Evolutionary conservation across 2,113 vertebrate species (phyloP).

Genomic region (Cettia cetti): DNA sequence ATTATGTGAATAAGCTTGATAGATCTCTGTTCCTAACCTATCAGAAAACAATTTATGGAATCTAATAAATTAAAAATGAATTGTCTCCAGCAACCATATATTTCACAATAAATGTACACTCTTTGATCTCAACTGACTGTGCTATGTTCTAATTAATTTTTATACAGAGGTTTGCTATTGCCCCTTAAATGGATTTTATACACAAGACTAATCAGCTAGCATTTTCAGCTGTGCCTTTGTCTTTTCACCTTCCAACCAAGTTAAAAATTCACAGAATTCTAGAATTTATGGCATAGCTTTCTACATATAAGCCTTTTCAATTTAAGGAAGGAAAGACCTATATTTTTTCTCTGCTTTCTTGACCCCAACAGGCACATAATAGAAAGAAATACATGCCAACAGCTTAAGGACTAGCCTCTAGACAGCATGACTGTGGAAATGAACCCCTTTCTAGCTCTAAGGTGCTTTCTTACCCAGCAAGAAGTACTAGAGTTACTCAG

Average conservation of each 20-base stretch:
- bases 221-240: slow-evolving; percentile 41
- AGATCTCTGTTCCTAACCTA: slow-evolving; percentile 43
- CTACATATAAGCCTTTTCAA: neutral
- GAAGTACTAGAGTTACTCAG: neutral
- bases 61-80: slow-evolving; percentile 65
- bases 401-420: neutral
- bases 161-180: slow-evolving; percentile 46
- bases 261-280: slow-evolving; percentile 61
- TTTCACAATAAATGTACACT: slow-evolving; percentile 41
- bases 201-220: slow-evolving; percentile 45
- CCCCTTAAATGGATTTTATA: slow-evolving; percentile 28
- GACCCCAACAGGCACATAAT: neutral
- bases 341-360: slow-evolving; percentile 26
- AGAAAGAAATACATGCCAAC: neutral
- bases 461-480: neutral
- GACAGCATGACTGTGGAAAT: neutral
- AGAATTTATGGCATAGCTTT: slow-evolving; percentile 29
- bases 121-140: slow-evolving; percentile 59
- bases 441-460: neutral
- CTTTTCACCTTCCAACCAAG: slow-evolving; percentile 44
- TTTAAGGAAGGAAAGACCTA: neutral
- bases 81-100: slow-evolving; percentile 50
- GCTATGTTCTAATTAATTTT: slow-evolving; percentile 61
- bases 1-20: slow-evolving; percentile 52
- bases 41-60: slow-evolving; percentile 67